phyloP scores from a whole-genome alignment of 2,797 vertebrate genomes.

The Anisognathus igniventris region DNA sequence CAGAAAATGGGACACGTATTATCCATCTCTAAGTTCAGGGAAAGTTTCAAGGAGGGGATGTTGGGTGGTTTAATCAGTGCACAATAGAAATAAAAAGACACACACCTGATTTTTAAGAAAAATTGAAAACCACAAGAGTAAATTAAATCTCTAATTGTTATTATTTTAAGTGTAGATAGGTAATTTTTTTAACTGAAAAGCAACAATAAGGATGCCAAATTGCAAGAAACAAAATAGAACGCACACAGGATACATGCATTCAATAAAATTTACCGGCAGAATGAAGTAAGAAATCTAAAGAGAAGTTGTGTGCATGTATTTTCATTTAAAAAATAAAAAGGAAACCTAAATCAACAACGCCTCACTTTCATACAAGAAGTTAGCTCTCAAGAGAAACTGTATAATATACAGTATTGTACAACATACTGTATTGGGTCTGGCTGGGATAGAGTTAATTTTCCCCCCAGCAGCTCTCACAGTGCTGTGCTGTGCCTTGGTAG shows the following conservation, averaged over 20 bases:
- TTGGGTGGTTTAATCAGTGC: background rate
- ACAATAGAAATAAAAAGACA: background rate
- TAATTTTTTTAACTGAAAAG: background rate
- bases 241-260: background rate
- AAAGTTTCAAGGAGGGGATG: background rate
- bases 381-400: background rate
- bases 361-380: background rate
- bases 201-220: background rate
- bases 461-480: background rate
- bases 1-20: background rate
- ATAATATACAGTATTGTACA: too few species aligned
- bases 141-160: background rate
- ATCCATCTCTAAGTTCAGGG: background rate
- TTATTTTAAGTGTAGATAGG: background rate
- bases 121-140: background rate
- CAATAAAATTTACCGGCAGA: background rate
- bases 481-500: background rate
- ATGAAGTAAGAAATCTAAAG: background rate
- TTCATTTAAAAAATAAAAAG: background rate
- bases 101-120: background rate
- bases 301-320: background rate
- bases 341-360: rapidly evolving
- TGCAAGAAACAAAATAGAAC: background rate
- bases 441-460: background rate
- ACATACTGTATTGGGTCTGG: background rate